phyloP scores from a whole-genome alignment of 2,888 invertebrate genomes.

The Hypomecis punctinalis region DNA sequence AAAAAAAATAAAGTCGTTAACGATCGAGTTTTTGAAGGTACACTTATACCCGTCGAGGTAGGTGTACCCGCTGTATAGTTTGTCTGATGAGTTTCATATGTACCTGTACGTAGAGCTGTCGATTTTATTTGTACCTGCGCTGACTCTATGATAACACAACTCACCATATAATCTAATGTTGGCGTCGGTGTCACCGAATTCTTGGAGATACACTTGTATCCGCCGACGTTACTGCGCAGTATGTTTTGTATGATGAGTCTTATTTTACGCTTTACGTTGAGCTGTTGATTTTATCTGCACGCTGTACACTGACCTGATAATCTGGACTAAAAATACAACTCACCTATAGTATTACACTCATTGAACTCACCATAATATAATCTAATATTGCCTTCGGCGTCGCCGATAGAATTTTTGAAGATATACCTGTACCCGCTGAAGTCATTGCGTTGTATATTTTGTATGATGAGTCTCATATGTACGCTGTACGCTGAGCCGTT shows the following conservation, averaged over 20 bases:
- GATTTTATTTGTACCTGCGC: conserved; percentile 44
- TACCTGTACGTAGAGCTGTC: conserved; percentile 60
- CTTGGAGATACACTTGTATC: conserved; percentile 96
- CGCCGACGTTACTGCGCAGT: conserved; percentile 89
- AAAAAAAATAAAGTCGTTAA: too few relatives aligned
- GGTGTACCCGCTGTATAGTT: conserved; percentile 86
- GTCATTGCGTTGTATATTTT: conserved; percentile 90
- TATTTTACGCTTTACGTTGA: conserved; percentile 85
- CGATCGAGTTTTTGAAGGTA: conserved; percentile 96
- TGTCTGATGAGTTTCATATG: conserved; percentile 92
- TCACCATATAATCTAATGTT: too few relatives aligned
- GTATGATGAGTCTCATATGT: conserved; percentile 92
- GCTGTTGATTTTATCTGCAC: conserved; percentile 54
- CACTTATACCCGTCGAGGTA: conserved; percentile 96
- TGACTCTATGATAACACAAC: too few relatives aligned
- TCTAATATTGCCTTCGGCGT: conserved; percentile 95
- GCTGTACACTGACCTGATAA: not conserved
- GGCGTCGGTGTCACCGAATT: too few relatives aligned
- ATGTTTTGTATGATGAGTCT: conserved; percentile 90
- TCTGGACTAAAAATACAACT: too few relatives aligned
- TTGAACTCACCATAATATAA: too few relatives aligned
- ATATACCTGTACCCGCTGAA: conserved; percentile 96
- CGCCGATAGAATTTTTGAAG: conserved; percentile 96
- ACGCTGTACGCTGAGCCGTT: conserved; percentile 62
- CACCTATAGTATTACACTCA: too few relatives aligned